Evolutionary conservation across 1,140 invertebrate genomes (phyloP).

Genomic region (Chionoecetes opilio): DNA sequence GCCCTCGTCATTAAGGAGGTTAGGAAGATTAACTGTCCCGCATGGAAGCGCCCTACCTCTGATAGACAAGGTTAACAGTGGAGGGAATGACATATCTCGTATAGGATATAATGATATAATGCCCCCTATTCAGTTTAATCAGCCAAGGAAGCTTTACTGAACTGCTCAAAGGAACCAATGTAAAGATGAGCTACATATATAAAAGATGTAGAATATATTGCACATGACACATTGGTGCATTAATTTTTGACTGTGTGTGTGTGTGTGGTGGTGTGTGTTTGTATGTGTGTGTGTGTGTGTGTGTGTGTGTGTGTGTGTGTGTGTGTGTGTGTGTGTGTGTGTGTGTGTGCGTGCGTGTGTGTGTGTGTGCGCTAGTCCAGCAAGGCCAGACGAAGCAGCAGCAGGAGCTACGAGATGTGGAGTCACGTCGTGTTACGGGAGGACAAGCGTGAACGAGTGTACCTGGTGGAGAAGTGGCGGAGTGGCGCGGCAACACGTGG

Average conservation of each 20-base stretch:
- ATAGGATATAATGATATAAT: too few relatives aligned
- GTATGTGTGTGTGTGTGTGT: conserved; percentile 3
- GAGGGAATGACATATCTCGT: too few relatives aligned
- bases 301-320: conserved; percentile 17
- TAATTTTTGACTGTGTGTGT: too few relatives aligned
- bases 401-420: conserved; percentile 57
- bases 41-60: too few relatives aligned
- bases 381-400: background rate
- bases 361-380: background rate
- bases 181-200: too few relatives aligned
- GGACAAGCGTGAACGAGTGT: conserved; percentile 1
- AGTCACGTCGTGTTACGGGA: conserved; percentile 56
- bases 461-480: conserved; percentile 58
- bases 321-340: conserved; percentile 10
- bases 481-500: background rate
- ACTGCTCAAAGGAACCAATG: too few relatives aligned
- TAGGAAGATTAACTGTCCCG: background rate
- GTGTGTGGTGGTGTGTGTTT: too few relatives aligned
- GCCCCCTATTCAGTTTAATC: too few relatives aligned
- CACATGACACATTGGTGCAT: too few relatives aligned
- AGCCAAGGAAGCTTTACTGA: too few relatives aligned
- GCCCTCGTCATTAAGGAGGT: conserved; percentile 62
- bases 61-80: too few relatives aligned
- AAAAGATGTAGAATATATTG: too few relatives aligned
- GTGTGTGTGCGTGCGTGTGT: background rate